These are phyloP conservation scores for Aricia artaxerxes DNA, from an alignment of 2,888 invertebrate genomes.

Conservation along the genomic window DNA sequence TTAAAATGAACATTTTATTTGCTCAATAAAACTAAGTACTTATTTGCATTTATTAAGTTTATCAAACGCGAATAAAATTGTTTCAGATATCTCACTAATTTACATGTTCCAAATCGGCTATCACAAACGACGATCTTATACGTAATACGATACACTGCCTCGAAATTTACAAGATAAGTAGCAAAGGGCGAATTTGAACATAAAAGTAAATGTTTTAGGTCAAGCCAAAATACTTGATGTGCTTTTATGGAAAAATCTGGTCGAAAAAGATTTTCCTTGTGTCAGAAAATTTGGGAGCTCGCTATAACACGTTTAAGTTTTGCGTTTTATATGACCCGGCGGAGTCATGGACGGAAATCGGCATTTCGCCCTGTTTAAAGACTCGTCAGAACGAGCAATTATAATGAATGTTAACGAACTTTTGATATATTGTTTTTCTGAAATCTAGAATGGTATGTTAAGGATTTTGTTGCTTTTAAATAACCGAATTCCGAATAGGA, in stretches of 20 bases:
- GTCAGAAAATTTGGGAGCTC: slow-evolving; percentile 3
- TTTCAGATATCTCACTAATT: slow-evolving; percentile 4
- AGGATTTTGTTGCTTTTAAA: no score
- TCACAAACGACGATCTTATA: neutral
- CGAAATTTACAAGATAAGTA: neutral
- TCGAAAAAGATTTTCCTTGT: neutral
- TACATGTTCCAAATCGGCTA: neutral
- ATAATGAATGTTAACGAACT: neutral
- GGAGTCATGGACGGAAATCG: neutral
- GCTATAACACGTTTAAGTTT: neutral
- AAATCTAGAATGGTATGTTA: no score
- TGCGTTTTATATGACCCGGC: neutral
- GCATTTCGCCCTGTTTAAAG: neutral
- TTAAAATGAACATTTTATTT: neutral
- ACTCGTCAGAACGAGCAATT: neutral
- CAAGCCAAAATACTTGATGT: neutral
- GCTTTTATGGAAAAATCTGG: slow-evolving; percentile 1
- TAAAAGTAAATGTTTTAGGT: slow-evolving; percentile 23
- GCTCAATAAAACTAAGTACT: neutral
- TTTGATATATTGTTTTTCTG: neutral
- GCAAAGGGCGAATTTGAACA: slow-evolving; percentile 8
- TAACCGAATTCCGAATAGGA: no score
- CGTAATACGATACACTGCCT: neutral
- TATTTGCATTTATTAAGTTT: neutral
- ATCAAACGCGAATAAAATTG: neutral